phyloP scores from a whole-genome alignment of 1,140 invertebrate genomes.

The Drosophila leontia region DNA sequence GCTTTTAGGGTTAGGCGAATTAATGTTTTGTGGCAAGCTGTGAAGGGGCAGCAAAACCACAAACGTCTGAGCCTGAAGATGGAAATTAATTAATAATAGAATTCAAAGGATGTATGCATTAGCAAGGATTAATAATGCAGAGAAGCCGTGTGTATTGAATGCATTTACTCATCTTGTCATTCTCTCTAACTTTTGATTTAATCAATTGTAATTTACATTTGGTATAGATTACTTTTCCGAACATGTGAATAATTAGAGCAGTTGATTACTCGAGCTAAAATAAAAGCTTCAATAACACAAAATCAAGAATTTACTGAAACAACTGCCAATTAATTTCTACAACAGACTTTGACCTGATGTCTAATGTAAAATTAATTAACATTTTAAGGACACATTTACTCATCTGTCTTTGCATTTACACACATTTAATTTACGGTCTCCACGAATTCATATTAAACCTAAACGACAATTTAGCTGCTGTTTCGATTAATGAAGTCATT shows the following conservation, averaged over 20 bases:
- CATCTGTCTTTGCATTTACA: neutral
- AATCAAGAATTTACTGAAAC: neutral
- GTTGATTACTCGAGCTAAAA: neutral
- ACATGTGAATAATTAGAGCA: neutral
- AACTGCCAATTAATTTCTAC: neutral
- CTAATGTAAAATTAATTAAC: neutral
- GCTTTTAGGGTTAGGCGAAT: conserved; percentile 56
- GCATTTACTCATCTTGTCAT: neutral
- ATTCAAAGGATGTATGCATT: conserved; percentile 14
- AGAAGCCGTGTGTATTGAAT: neutral
- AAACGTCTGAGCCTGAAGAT: neutral
- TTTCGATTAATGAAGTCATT: conserved; percentile 44
- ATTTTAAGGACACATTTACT: neutral
- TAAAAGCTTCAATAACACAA: neutral
- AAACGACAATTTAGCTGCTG: conserved; percentile 1
- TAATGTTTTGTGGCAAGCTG: conserved; percentile 29
- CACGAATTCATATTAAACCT: neutral
- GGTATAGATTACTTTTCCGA: too few species aligned
- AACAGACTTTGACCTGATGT: neutral
- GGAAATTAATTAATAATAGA: conserved; percentile 24
- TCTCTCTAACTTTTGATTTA: neutral
- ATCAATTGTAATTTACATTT: neutral
- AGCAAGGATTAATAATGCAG: conserved; percentile 22
- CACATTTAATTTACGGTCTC: neutral
- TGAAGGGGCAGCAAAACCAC: neutral